Percentiles rank a stretch among this genome's conserved stretches.
Conservation (phyloP, 2,797 vertebrate species). For the Chromobotia macracanthus region DNA sequence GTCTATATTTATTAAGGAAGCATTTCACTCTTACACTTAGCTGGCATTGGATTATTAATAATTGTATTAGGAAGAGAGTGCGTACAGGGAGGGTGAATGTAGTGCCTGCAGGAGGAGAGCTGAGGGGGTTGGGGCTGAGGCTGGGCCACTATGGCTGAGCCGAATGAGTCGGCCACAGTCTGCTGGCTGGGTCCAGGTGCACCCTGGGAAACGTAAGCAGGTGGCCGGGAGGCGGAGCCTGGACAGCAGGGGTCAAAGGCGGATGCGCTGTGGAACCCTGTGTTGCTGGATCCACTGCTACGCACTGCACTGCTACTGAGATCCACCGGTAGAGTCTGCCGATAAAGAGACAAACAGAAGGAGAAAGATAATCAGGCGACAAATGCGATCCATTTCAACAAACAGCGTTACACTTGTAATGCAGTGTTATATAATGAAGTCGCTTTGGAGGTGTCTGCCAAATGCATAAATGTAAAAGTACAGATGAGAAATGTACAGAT, state of each 20-base stretch:
- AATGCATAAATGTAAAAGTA: background rate
- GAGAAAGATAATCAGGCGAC: background rate
- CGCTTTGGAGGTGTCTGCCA: background rate
- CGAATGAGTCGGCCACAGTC: conserved; percentile 84
- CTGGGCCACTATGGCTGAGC: conserved; percentile 86
- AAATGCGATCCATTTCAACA: background rate
- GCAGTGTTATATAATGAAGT: no score
- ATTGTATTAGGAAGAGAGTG: background rate
- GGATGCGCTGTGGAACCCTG: conserved; percentile 89
- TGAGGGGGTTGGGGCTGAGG: conserved; percentile 84
- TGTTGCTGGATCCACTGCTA: conserved; percentile 79
- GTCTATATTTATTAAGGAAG: background rate
- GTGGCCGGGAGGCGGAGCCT: conserved; percentile 86
- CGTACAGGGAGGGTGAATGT: conserved; percentile 81
- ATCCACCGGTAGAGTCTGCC: conserved; percentile 97
- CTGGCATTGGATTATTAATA: background rate
- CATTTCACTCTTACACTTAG: conserved; percentile 1
- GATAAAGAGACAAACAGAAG: conserved; percentile 37
- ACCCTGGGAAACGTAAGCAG: conserved; percentile 87
- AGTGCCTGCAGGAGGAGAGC: conserved; percentile 93
- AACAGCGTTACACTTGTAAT: background rate
- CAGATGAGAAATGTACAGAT: no score
- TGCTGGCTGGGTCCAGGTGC: conserved; percentile 87
- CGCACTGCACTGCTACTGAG: conserved; percentile 91
- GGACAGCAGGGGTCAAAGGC: conserved; percentile 98